Base-by-base conservation (phyloP, 2,888 invertebrate species). In the Drosophila borealis region DNA sequence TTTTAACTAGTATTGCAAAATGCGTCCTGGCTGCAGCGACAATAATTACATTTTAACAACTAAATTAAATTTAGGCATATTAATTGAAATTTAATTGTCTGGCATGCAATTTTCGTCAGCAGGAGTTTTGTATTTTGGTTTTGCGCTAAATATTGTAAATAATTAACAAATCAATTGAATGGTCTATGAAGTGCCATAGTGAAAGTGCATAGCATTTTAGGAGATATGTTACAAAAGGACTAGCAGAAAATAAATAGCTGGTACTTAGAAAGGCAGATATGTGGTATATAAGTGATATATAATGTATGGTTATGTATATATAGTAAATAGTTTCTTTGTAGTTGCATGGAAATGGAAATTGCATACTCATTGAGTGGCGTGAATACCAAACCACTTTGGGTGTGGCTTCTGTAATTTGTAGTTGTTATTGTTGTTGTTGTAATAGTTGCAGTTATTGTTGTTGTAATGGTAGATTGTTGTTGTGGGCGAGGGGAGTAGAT, bases 291-390 rank as follows among this genome's bases (percentile, higher is more conserved):
- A 29, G 36, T 14, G 13, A 34, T 33, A 69, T 56, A 60, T 68
- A 56, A 63, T 29, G 45, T 61, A 54, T 72, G 14, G 36, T 29
- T 45, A 60, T 68, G 62, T 56, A 61, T 61, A 54, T 21, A 41
- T 61, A 65, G 33, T 67, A 70, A 64, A 44, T 61, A 68, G 57
- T 63, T 75, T 46, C 50, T 54, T 51, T 51, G 41, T 41, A 44
- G 65, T 55, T 51, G 57, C 25, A 62, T 53, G 37, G 25, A 37
- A 53, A 77, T 56, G 63, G 44, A 75, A 80, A 69, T 87, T 87
- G 91, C 92, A 89, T 91, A 91, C 91, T 91, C 91, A 91, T 91
- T 91, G 81, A 91, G 92, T 88, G 91, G 91, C 81, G 91, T 89
- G 78, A 91, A 90, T 80, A 91, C 91, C 91, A 91, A 86, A 90